Evolutionary conservation across 2,888 invertebrate species (phyloP).

Genomic region (Mythimna pallens): DNA sequence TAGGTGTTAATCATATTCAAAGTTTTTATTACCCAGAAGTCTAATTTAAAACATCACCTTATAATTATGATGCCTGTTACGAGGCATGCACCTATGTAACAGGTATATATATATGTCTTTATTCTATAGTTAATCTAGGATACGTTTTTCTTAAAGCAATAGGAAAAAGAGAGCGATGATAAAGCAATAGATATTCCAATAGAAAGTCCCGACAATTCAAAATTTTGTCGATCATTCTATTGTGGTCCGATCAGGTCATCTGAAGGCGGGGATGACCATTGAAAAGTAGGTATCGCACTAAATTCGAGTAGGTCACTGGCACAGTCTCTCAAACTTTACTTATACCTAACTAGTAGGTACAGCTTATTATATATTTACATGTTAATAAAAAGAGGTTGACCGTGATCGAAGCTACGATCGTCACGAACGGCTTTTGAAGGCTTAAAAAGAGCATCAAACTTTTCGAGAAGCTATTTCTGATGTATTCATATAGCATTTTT

Average conservation of each 20-base stretch:
- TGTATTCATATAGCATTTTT: too few relatives aligned
- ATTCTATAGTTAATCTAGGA: neutral
- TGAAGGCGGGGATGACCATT: conserved; percentile 58
- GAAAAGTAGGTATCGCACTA: conserved; percentile 44
- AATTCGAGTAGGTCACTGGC: conserved; percentile 64
- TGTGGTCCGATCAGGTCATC: conserved; percentile 63
- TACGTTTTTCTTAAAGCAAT: neutral
- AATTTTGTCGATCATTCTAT: conserved; percentile 59
- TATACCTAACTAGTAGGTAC: conserved; percentile 4
- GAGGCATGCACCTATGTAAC: too few relatives aligned
- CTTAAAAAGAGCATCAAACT: conserved; percentile 5
- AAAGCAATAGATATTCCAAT: conserved; percentile 29
- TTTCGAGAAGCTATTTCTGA: neutral
- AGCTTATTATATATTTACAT: conserved; percentile 20
- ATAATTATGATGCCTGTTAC: neutral
- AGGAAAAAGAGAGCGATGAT: conserved; percentile 15
- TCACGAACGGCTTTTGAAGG: conserved; percentile 1
- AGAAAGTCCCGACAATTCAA: conserved; percentile 51
- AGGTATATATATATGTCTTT: neutral
- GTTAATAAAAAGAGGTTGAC: conserved; percentile 37
- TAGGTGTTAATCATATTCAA: neutral
- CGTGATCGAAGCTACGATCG: conserved; percentile 24
- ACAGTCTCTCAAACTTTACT: conserved; percentile 38
- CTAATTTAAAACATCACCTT: neutral
- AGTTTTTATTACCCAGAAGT: neutral